Base-by-base conservation (phyloP, 2,797 vertebrate species). In the Decapterus maruadsi region DNA sequence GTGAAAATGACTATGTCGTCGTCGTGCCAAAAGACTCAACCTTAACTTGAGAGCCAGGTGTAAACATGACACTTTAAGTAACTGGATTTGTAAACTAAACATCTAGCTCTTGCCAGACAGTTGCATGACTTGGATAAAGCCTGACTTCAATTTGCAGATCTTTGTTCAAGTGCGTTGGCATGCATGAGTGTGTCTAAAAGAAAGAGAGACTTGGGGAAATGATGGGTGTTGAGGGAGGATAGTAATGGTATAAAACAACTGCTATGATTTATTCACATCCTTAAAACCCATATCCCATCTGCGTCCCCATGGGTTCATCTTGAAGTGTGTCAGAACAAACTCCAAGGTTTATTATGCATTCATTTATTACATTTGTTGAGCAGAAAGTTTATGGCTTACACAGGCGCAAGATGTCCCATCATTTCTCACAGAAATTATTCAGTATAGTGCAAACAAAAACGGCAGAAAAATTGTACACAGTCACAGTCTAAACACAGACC, bases 241-340 rank as follows among this genome's bases (percentile, higher is more conserved):
- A 77, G 83, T 77, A 85, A 84, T 86, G 83, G 72, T 82, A 77
- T 87, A 88, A 92, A 93, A 89, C 82, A 92, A 87, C 83, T 63
- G 68, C 77, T 85, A 81, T 93, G 81, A 89, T 91, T 94, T 90
- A 94, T 94, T 93, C 89, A 91, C 88, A 80, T 75, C 43, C 70
- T 75, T 87, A 89, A 92, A 92, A 88, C 83, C 85, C 88, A 86
- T 87, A 88, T 88, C 86, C 85, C 90, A 87, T 91, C 90, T 90
- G 89, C 12, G 60, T 91, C 87, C 89, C 88, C 59, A 62, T 8
- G 75, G 87, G 88, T 87, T 86, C 79, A 68, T 89, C 84, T 89
- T 78, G 74, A 78, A 89, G 89, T 85, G 84, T 91, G 84, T 88
- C 86, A 89, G 81, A 92, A 86, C 83, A 89, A 86, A 90, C 83